Evolutionary conservation across 2,113 vertebrate genomes (phyloP).

Genomic region (Myrmecophaga tridactyla): DNA sequence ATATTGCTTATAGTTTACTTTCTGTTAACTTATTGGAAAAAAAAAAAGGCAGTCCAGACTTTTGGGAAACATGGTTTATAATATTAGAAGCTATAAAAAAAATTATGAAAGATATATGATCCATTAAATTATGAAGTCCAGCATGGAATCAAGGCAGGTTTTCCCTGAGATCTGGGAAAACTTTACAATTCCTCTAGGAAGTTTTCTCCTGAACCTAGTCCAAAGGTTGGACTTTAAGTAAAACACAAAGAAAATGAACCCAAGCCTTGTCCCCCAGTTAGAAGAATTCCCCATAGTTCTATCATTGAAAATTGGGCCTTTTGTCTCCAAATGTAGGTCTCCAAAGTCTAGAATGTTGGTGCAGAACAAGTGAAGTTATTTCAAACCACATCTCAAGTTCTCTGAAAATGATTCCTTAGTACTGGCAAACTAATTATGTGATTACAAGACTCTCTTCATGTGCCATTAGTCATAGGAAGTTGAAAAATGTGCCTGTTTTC

Average conservation of each 20-base stretch:
- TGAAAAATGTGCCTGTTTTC: slow-evolving; percentile 79
- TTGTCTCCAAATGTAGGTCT: slow-evolving; percentile 62
- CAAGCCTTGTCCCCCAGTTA: slow-evolving; percentile 54
- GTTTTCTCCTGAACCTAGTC: slow-evolving; percentile 32
- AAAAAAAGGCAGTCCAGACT: not conserved
- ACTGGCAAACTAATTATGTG: slow-evolving; percentile 83
- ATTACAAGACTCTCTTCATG: slow-evolving; percentile 78
- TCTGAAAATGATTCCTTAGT: slow-evolving; percentile 82
- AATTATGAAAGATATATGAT: not conserved
- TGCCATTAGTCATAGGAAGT: slow-evolving; percentile 84
- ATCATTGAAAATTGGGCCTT: slow-evolving; percentile 64
- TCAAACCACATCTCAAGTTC: slow-evolving; percentile 79
- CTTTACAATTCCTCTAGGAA: slow-evolving; percentile 51
- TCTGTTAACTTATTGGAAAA: not conserved
- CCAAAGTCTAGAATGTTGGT: slow-evolving; percentile 49
- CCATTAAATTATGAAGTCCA: not conserved
- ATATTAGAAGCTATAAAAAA: not conserved
- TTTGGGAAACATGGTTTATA: not conserved
- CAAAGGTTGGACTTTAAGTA: slow-evolving; percentile 57
- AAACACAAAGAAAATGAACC: slow-evolving; percentile 64
- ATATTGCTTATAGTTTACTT: not conserved
- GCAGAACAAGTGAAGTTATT: slow-evolving; percentile 72
- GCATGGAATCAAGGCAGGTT: not conserved
- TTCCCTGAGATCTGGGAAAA: slow-evolving; percentile 27
- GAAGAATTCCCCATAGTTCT: slow-evolving; percentile 67